Conservation (phyloP, 2,797 vertebrate species). For the Melanotaenia parkinsoni region DNA sequence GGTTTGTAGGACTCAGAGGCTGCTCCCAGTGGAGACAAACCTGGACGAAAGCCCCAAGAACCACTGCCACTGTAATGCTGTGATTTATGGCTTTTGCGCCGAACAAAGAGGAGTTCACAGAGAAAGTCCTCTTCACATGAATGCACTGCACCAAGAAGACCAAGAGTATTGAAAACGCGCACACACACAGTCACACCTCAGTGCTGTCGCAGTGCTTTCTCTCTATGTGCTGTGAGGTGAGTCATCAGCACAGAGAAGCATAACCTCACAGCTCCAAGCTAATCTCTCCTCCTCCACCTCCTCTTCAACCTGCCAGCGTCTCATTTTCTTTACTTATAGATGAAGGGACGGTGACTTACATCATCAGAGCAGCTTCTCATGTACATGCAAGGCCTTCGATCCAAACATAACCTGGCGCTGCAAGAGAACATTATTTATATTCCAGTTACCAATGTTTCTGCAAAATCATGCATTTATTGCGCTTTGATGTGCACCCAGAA, state of each 20-base stretch:
- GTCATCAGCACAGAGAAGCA: slow-evolving; percentile 80
- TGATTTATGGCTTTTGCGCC: slow-evolving; percentile 84
- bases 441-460: slow-evolving; percentile 17
- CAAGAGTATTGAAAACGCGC: slow-evolving; percentile 68
- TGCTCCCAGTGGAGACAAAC: slow-evolving; percentile 75
- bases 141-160: slow-evolving; percentile 81
- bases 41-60: slow-evolving; percentile 77
- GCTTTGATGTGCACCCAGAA: slow-evolving; percentile 11
- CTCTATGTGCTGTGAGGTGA: slow-evolving; percentile 82
- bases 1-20: slow-evolving; percentile 75
- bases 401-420: slow-evolving; percentile 27
- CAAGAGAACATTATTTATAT: not conserved
- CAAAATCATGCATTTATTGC: slow-evolving; percentile 24
- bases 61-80: slow-evolving; percentile 68
- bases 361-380: slow-evolving; percentile 58
- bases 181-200: slow-evolving; percentile 72
- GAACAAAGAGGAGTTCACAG: slow-evolving; percentile 80
- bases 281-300: slow-evolving; percentile 70
- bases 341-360: slow-evolving; percentile 67
- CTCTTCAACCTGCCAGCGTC: slow-evolving; percentile 71
- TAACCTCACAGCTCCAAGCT: slow-evolving; percentile 73
- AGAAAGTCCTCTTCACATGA: slow-evolving; percentile 80
- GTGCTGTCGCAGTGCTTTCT: slow-evolving; percentile 83
- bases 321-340: slow-evolving; percentile 78
- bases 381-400: slow-evolving; percentile 60